Base-by-base conservation (phyloP, 1,140 invertebrate species). In the Drosophila repletoides region DNA sequence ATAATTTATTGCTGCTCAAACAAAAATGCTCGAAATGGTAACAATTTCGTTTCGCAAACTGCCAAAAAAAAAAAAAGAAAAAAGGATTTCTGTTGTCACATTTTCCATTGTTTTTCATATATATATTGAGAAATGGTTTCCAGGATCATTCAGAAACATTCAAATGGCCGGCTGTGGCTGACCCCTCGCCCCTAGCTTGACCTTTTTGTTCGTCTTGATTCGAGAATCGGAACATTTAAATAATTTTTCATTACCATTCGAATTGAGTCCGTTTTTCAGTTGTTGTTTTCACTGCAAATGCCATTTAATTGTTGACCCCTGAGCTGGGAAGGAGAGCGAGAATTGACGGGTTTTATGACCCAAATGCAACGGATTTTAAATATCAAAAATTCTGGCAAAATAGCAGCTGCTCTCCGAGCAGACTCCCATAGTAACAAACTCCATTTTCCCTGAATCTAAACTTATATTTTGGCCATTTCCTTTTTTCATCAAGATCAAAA, bases 261-360 rank as follows among this genome's bases (percentile, higher is more conserved):
- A 22, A 55, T 56, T 12, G 5, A 52, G 17, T 43, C 17, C 21
- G 43, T 61, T 58, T 60, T 29, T 15, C 24, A 21, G 10, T 59
- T n/a, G n/a, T n/a, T n/a, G 72, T 77, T 83, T 65, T 83, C 76
- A 83, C 84, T 77, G 48, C 70, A 79, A 83, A 79, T 74, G 79
- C 10, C 80, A 79, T 86, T 84, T 84, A 84, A 86, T 84, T 79
- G 80, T 79, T 83, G 80, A 84, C 80, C 80, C 74, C 66, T 67
- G 52, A n/a, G n/a, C n/a, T n/a, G n/a, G n/a, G 10, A 38, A 49
- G 14, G 6, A n/a, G n/a, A n/a, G n/a, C n/a, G n/a, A n/a, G 4
- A 9, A 36, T 22, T 10, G 61, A 33, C 6, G 12, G 28, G 26
- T 68, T 41, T 60, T 28, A 26, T 19, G 41, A 29, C 19, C 9